Conservation (phyloP, 1,140 invertebrate genomes). For the Lasioglossum albipes region DNA sequence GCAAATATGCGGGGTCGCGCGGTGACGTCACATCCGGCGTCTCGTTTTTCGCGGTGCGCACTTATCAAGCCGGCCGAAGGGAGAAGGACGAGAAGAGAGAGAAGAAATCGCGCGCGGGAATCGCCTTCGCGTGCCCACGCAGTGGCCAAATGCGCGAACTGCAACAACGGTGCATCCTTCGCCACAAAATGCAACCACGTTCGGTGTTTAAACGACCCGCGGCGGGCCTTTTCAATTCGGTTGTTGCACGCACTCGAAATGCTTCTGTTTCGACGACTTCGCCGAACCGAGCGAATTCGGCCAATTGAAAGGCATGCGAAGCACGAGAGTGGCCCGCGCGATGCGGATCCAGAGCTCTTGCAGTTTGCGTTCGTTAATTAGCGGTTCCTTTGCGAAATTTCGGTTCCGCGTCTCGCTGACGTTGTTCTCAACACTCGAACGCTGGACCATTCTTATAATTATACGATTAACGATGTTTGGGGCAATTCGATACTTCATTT, state of each 20-base stretch:
- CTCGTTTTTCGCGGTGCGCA: slow-evolving; percentile 69
- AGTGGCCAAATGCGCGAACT: neutral
- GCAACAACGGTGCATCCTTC: neutral
- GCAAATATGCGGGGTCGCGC: slow-evolving; percentile 56
- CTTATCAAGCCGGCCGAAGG: slow-evolving; percentile 54
- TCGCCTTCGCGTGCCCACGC: slow-evolving; percentile 50
- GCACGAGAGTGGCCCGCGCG: too few relatives aligned
- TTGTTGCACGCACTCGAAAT: neutral
- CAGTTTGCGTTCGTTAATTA: too few relatives aligned
- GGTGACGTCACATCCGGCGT: slow-evolving; percentile 72
- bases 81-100: slow-evolving; percentile 8
- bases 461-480: too few relatives aligned
- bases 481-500: too few relatives aligned
- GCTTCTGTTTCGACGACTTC: neutral
- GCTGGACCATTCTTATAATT: too few relatives aligned
- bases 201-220: neutral
- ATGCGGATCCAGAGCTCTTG: too few relatives aligned
- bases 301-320: too few relatives aligned
- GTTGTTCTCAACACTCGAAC: too few relatives aligned
- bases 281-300: too few relatives aligned
- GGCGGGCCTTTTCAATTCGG: neutral
- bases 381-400: too few relatives aligned
- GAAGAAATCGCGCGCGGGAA: slow-evolving; percentile 1
- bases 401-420: too few relatives aligned
- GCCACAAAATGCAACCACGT: neutral